Evolutionary conservation across 1,140 invertebrate species (phyloP), one percentile per base, ranked within the genome.

Genomic region (Vanessa atalanta): DNA sequence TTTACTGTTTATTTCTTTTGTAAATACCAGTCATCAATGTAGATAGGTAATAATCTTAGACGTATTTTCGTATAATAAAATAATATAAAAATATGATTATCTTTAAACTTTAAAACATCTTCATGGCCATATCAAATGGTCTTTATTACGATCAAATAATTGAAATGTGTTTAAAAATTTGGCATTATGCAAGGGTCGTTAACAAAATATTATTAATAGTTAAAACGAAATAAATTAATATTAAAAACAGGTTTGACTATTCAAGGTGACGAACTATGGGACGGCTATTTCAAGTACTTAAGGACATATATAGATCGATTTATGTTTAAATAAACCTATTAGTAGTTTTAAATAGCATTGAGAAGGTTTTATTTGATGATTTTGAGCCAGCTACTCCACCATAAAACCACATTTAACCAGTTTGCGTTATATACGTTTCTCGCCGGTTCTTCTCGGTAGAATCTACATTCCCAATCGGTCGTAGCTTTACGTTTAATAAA

Each of bases 121-220:
- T 67, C 65, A 67, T 15, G 65, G 65, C 9, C 65, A 55, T 12
- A 26, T 13, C 20, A 16, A 57, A 57, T 43, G 50, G 31, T 50
- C 53, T 53, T 67, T 67, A 67, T 67, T 55, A 20, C 53, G 50
- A 37, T 37, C 31, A 23, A 43, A 67, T 67, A 67, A 67, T 67
- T 67, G 53, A 67, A 67, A 67, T 67, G 65, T 67, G 23, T 12
- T 67, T 67, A 67, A 67, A 47, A 55, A 50, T 66, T 66, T 55
- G 8, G 12, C 55, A 55, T 67, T 55, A 55, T 50, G 65, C 51
- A 67, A 67, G 51, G n/a, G 26, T 7, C 20, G 8, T 57, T 23
- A 57, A 57, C 50, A 53, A 57, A 57, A 51, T 51, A 14, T 51
- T 5, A n/a, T 51, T 51, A 6, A 12, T 14, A 51, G 12, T 12